phyloP scores from a whole-genome alignment of 2,797 vertebrate species.

The Eupleurogrammus muticus region DNA sequence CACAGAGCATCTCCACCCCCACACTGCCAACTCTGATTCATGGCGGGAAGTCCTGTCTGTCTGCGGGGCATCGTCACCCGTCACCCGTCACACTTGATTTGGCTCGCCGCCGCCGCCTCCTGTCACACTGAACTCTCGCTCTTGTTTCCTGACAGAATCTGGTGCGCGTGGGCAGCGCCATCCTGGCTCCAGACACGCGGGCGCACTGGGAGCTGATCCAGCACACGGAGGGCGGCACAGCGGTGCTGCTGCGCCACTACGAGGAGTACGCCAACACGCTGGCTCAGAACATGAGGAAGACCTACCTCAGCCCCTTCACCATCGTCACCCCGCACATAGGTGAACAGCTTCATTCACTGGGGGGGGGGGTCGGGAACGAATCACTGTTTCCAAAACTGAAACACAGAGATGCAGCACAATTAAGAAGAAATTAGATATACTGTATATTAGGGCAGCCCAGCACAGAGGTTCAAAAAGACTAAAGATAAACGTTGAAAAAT shows the following conservation, averaged over 20 bases:
- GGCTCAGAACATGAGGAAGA: slow-evolving; percentile 97
- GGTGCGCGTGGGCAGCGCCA: slow-evolving; percentile 92
- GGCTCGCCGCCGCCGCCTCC: slow-evolving; percentile 26
- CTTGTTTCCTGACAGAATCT: slow-evolving; percentile 87
- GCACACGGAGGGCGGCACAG: slow-evolving; percentile 91
- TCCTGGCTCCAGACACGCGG: slow-evolving; percentile 88
- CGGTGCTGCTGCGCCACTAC: slow-evolving; percentile 89
- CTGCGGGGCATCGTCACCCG: slow-evolving; percentile 8
- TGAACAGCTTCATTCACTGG: slow-evolving; percentile 59
- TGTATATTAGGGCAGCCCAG: no score
- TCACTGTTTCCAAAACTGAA: no score
- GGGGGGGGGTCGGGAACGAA: no score
- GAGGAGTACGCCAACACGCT: slow-evolving; percentile 93
- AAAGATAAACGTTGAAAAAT: no score
- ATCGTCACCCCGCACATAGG: slow-evolving; percentile 97
- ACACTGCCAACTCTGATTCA: background rate
- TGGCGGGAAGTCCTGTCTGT: slow-evolving; percentile 1
- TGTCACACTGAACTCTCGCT: slow-evolving; percentile 44
- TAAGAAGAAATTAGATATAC: no score
- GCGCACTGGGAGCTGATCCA: slow-evolving; percentile 96
- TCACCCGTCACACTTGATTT: slow-evolving; percentile 37
- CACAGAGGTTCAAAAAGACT: no score
- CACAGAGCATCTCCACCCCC: background rate
- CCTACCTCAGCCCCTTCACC: slow-evolving; percentile 97
- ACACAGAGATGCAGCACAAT: no score